Evolutionary conservation across 1,140 invertebrate species (phyloP), one percentile per base, ranked within the genome.

Genomic region (Micrasema minimum): DNA sequence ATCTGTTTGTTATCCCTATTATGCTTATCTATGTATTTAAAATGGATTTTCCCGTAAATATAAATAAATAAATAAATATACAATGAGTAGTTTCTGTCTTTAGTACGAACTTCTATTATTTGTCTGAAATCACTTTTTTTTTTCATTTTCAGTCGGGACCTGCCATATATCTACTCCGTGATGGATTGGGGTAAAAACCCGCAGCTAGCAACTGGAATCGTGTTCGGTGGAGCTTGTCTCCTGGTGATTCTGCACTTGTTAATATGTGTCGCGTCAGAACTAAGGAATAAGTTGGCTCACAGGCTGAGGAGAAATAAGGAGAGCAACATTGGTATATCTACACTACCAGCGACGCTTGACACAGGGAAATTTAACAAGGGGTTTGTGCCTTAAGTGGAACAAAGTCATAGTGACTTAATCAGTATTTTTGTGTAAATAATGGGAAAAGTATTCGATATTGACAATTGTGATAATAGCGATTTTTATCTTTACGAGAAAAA

Each of bases 111-210:
- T 31, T 4, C 26, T 31, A 31, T 4, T 31, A 4, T 4, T 31
- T 31, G 2, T 46, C 1, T 1, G 10, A 16, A 37, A 59, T 1
- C n/a, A 51, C 10, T 9, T 16, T 7, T 7, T 48, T 1, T 48
- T 65, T 31, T 10, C 22, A 5, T 55, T 80, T 80, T 45, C 79
- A 85, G 83, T 3, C 59, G 74, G 10, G 82, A 82, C n/a, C 78
- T 81, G 20, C 75, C 76, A 0, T 85, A 73, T 69, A 75, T 85
- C 18, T 85, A 83, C 66, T 77, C 80, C 0, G 79, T 83, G 2
- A 59, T 85, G 18, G 69, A 83, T 66, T 85, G 83, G 83, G 69
- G 68, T 1, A 57, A 79, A 2, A 66, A 79, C 0, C 77, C 81
- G 0, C 78, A 78, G 0, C 14, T 61, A 0, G 77, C 79, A 0